phyloP scores from a whole-genome alignment of 1,140 invertebrate genomes.

The Coptotermes formosanus region DNA sequence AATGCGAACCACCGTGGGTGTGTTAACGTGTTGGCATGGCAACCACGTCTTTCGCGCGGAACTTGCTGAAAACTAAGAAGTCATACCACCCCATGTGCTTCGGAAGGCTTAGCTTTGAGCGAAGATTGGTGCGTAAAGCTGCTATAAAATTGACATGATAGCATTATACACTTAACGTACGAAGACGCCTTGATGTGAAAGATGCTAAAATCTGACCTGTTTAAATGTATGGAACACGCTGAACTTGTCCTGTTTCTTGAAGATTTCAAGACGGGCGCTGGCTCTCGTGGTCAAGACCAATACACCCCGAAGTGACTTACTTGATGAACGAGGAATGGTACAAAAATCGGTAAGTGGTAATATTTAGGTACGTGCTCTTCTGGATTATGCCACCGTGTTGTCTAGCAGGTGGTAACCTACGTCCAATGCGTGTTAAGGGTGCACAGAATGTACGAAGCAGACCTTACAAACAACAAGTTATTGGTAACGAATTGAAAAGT shows the following conservation, averaged over 20 bases:
- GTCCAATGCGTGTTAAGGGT: too few relatives aligned
- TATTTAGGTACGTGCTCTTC: too few relatives aligned
- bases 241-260: background rate
- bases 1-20: background rate
- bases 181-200: background rate
- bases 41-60: background rate
- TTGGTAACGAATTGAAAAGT: too few relatives aligned
- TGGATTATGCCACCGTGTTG: too few relatives aligned
- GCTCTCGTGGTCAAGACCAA: too few relatives aligned
- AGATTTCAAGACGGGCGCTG: too few relatives aligned
- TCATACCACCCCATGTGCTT: background rate
- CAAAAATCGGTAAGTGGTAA: too few relatives aligned
- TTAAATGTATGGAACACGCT: background rate
- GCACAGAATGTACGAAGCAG: too few relatives aligned
- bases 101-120: background rate
- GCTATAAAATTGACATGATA: background rate
- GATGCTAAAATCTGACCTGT: background rate
- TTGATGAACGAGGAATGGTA: too few relatives aligned
- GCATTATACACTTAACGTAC: background rate
- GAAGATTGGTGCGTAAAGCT: background rate
- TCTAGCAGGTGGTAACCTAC: too few relatives aligned
- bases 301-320: too few relatives aligned
- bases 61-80: background rate
- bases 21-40: conserved; percentile 2
- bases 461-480: too few relatives aligned